These are phyloP conservation scores for Amazona guildingii DNA, from an alignment of 2,113 vertebrate genomes.

Conservation along the genomic window DNA sequence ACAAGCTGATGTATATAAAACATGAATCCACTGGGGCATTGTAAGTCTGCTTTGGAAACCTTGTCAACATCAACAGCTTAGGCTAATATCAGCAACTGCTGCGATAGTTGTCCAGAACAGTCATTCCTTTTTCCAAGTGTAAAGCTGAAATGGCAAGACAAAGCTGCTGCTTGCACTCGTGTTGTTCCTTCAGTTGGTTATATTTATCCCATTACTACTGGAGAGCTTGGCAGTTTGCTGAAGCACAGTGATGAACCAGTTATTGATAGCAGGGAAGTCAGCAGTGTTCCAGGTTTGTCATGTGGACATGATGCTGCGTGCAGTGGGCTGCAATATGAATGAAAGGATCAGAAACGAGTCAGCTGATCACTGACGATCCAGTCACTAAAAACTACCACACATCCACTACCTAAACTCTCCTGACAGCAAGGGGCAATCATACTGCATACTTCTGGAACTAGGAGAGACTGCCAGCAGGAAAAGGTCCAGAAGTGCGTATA, in stretches of 20 bases:
- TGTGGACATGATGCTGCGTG: neutral
- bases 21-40: neutral
- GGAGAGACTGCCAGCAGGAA: neutral
- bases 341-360: neutral
- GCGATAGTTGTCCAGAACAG: neutral
- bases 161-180: neutral
- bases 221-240: slow-evolving; percentile 12
- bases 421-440: neutral
- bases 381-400: neutral
- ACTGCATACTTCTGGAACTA: neutral
- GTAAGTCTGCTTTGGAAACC: neutral
- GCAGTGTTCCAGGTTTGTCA: slow-evolving; percentile 35
- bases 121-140: neutral
- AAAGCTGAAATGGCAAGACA: slow-evolving; percentile 28
- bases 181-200: slow-evolving; percentile 26
- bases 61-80: neutral
- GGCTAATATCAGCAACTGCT: slow-evolving; percentile 1
- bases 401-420: neutral
- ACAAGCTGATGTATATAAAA: neutral
- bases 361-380: neutral
- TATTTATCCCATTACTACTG: slow-evolving; percentile 56
- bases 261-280: slow-evolving; percentile 38
- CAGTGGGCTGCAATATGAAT: neutral
- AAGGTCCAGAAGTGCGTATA: neutral
- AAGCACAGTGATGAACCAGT: slow-evolving; percentile 34